A percentile compares a stretch with the other conserved stretches of the same genome.
Conservation (phyloP, 2,888 invertebrate genomes). For the Coleophora deauratella region DNA sequence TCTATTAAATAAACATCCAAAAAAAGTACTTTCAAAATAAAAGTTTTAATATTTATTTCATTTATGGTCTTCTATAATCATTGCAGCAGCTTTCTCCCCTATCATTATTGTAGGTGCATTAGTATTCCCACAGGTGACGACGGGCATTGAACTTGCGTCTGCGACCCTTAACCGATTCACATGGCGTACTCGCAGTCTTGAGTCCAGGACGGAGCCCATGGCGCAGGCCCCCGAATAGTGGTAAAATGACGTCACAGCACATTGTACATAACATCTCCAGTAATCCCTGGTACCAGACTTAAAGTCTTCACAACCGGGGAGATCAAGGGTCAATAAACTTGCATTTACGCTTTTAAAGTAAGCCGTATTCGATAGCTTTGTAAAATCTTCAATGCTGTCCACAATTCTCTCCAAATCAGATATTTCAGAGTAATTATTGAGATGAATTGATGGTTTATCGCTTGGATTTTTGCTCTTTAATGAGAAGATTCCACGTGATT, state of each 20-base stretch:
- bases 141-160: conserved; percentile 27
- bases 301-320: background rate
- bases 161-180: conserved; percentile 23
- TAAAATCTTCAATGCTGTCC: background rate
- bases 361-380: background rate
- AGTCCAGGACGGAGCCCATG: conserved; percentile 25
- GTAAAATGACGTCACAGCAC: conserved; percentile 67
- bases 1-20: no score
- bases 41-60: no score
- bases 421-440: background rate
- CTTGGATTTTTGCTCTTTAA: background rate
- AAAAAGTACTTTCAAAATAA: no score
- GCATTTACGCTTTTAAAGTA: background rate
- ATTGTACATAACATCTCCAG: conserved; percentile 71
- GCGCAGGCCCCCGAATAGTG: conserved; percentile 54
- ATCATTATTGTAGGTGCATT: conserved; percentile 25
- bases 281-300: conserved; percentile 31
- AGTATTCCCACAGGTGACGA: conserved; percentile 22
- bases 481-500: background rate
- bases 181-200: conserved; percentile 21
- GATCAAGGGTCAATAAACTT: background rate
- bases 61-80: conserved; percentile 9
- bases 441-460: background rate
- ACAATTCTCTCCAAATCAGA: background rate
- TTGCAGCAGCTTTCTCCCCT: conserved; percentile 22